Conservation (phyloP, 2,888 invertebrate genomes). For the Standfussiana lucernea region DNA sequence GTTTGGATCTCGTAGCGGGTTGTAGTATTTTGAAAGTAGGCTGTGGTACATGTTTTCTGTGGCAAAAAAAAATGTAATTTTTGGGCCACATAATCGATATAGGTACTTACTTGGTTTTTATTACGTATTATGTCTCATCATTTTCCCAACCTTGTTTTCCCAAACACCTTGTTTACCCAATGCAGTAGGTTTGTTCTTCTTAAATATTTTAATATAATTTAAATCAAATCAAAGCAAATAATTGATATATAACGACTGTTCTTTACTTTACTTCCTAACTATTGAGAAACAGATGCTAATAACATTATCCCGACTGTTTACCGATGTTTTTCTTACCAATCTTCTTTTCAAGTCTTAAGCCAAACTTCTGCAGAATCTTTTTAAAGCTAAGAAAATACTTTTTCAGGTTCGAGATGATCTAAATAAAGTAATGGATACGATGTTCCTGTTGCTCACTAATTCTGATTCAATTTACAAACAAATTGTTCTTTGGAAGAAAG, state of each 20-base stretch:
- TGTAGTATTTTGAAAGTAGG: neutral
- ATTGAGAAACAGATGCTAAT: conserved; percentile 12
- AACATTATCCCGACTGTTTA: conserved; percentile 14
- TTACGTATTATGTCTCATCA: neutral
- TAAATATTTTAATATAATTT: too few species aligned
- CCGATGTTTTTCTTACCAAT: conserved; percentile 22
- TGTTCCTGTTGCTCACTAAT: conserved; percentile 79
- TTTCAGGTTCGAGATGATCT: conserved; percentile 75
- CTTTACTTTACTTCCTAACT: neutral
- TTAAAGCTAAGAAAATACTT: conserved; percentile 7
- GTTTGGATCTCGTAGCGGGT: conserved; percentile 11
- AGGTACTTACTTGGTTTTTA: neutral
- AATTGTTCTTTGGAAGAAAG: conserved; percentile 71
- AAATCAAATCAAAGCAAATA: neutral
- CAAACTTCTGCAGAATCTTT: conserved; percentile 15
- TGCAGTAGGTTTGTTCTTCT: too few species aligned
- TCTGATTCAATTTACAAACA: conserved; percentile 78
- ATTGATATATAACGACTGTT: neutral
- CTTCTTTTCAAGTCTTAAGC: conserved; percentile 16
- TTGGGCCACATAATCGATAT: neutral
- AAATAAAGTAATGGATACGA: conserved; percentile 77
- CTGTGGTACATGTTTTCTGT: neutral
- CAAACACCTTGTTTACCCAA: too few species aligned
- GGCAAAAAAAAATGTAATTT: neutral
- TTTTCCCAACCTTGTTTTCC: neutral